These are phyloP conservation scores for Odontomyia ornata DNA, from an alignment of 2,888 invertebrate species.

Conservation along the genomic window DNA sequence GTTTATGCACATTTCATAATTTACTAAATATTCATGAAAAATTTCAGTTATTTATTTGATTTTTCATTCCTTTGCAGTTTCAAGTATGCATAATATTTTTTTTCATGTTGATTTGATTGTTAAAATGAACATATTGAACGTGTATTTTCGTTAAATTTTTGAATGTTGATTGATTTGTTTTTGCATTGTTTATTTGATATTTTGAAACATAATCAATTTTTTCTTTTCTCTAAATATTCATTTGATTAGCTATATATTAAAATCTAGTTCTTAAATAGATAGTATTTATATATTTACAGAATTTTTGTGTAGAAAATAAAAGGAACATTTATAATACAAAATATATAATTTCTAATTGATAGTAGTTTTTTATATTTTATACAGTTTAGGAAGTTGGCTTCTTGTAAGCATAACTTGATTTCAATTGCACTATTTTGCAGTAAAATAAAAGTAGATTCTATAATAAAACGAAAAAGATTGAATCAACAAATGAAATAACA, in stretches of 20 bases:
- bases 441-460: no score
- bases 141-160: background rate
- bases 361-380: conserved; percentile 3
- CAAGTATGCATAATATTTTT: no score
- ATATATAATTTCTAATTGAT: conserved; percentile 15
- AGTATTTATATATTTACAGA: conserved; percentile 32
- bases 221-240: background rate
- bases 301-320: conserved; percentile 23
- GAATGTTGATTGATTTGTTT: background rate
- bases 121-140: conserved; percentile 12
- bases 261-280: background rate
- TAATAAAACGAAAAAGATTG: no score
- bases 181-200: background rate
- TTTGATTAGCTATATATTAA: background rate
- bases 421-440: no score
- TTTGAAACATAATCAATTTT: background rate
- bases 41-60: no score
- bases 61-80: no score
- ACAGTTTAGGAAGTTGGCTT: no score
- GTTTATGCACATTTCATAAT: no score
- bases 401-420: no score
- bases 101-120: background rate
- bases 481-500: no score
- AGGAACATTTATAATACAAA: conserved; percentile 14
- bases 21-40: no score